Evolutionary conservation across 2,113 vertebrate species (phyloP).

Genomic region (Origma solitaria): DNA sequence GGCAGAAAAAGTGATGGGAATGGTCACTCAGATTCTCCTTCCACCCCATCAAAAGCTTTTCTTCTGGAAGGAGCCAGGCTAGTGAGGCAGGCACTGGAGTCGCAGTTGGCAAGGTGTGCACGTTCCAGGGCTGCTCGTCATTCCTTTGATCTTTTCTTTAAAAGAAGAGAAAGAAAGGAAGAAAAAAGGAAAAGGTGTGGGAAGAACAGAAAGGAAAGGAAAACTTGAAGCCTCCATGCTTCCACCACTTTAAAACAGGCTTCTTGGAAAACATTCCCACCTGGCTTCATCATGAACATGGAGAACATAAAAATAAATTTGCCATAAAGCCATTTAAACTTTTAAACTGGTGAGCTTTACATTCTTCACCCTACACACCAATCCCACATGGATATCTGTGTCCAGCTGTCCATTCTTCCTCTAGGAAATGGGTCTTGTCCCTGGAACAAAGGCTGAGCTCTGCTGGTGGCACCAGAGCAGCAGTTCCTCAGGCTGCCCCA

Average conservation of each 20-base stretch:
- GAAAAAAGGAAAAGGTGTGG: background rate
- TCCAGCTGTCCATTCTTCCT: background rate
- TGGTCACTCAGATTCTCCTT: background rate
- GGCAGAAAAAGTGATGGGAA: background rate
- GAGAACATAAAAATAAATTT: background rate
- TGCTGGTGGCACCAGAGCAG: background rate
- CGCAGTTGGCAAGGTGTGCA: background rate
- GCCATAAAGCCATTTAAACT: background rate
- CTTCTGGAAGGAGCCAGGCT: background rate
- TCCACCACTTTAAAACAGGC: accelerated
- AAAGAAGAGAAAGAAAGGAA: background rate
- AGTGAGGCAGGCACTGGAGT: background rate
- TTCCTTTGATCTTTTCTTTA: background rate
- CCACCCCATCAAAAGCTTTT: accelerated
- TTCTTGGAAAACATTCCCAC: background rate
- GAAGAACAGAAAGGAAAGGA: background rate
- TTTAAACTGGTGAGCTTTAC: background rate
- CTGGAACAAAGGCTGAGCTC: accelerated
- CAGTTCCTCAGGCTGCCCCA: background rate
- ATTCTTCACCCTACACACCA: background rate
- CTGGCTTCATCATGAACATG: background rate
- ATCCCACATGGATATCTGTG: accelerated
- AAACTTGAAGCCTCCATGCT: background rate
- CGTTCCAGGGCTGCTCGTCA: accelerated
- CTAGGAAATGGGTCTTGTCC: background rate